phyloP scores from a whole-genome alignment of 2,797 vertebrate species.

The Alosa sapidissima region DNA sequence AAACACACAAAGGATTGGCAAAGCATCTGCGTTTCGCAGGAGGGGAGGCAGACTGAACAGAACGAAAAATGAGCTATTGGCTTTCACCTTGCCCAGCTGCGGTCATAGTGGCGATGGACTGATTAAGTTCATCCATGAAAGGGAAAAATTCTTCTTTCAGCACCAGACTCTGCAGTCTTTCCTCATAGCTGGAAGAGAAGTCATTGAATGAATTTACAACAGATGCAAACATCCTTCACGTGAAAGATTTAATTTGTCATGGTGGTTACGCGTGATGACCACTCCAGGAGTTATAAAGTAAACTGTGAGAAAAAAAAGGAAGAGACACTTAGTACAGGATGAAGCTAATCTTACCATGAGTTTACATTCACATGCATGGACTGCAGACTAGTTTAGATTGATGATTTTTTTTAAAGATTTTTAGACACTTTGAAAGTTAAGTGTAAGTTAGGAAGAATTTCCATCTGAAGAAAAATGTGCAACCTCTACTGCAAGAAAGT shows the following conservation, averaged over 20 bases:
- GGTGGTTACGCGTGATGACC: conserved; percentile 8
- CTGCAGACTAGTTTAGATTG: no score
- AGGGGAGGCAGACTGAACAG: neutral
- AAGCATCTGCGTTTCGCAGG: conserved; percentile 5
- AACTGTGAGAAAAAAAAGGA: neutral
- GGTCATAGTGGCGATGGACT: conserved; percentile 68
- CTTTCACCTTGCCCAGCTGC: conserved; percentile 72
- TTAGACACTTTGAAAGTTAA: neutral
- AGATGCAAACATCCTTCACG: conserved; percentile 1
- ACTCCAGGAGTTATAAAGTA: conserved; percentile 6
- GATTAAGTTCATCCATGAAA: conserved; percentile 69
- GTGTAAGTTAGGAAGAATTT: neutral
- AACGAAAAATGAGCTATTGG: neutral
- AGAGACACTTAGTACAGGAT: neutral
- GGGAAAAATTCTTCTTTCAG: conserved; percentile 82
- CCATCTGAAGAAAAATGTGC: neutral
- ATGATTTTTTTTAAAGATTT: neutral
- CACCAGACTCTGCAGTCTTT: conserved; percentile 74
- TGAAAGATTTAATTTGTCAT: neutral
- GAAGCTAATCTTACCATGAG: neutral
- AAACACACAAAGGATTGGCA: neutral
- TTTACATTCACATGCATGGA: neutral
- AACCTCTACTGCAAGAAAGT: neutral
- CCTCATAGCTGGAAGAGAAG: conserved; percentile 69
- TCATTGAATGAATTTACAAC: conserved; percentile 12